Evolutionary conservation across 35 echinoderm and acorn worm species (phyloP), one percentile per base, ranked within the genome.

Genomic region (Lytechinus variegatus): DNA sequence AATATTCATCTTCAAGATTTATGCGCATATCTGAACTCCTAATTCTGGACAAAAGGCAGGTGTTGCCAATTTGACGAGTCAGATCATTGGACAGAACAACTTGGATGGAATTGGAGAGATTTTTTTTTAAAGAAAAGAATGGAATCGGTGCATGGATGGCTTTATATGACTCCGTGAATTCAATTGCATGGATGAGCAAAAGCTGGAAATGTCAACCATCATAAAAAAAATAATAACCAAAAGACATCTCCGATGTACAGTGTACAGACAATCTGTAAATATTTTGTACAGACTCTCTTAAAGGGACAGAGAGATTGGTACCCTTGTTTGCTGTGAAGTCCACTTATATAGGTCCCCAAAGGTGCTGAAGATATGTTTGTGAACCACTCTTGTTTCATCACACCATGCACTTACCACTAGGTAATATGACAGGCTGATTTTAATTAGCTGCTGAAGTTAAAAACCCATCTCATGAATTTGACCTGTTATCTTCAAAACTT

Each of bases 111-210:
- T 79, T 79, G 66, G 21, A n/a, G 21, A 24, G 66, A 79, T 1
- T 1, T n/a, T 8, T 16, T 24, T 79, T 71, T 19, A n/a, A 24
- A 7, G 6, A 79, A 79, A 24, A n/a, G 6, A 24, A 7, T 4
- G n/a, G 24, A 24, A 79, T 24, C 19, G 14, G n/a, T 79, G 66
- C 7, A 7, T 79, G 66, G 21, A 79, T 79, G 19, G 66, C 66
- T 79, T 79, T 79, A 79, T 79, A 79, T 79, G 66, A 79, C 66
- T 79, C 14, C n/a, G 19, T 79, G 66, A 79, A 79, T 79, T 79
- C 4, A 79, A 79, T 79, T 79, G 66, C 66, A 79, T 79, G 66
- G 66, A 79, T 79, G 66, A 79, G n/a, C 66, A 79, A 79, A 79
- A 79, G 66, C 66, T 79, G 14, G 8, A 79, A 79, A 79, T 79